These are phyloP conservation scores for Sarcophaga peregrina DNA, from an alignment of 1,140 invertebrate species.

Conservation along the genomic window DNA sequence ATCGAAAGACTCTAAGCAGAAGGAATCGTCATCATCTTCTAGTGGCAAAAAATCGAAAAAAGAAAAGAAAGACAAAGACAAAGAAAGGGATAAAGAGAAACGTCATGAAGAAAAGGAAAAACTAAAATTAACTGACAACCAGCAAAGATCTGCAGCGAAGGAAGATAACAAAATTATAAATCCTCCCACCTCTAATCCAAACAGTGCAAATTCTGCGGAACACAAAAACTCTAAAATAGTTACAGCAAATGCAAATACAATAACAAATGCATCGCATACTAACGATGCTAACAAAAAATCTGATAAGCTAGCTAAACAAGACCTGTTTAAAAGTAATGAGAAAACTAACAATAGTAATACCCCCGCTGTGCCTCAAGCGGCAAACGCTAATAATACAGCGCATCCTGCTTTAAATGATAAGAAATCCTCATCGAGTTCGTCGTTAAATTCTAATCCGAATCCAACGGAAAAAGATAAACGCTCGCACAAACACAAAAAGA, in stretches of 20 bases:
- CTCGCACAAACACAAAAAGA: constrained; percentile 72
- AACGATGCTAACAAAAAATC: constrained; percentile 39
- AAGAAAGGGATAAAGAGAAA: constrained; percentile 60
- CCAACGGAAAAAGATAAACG: constrained; percentile 65
- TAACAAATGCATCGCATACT: constrained; percentile 9
- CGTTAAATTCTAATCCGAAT: background rate
- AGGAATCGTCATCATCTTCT: constrained; percentile 67
- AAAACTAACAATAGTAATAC: background rate
- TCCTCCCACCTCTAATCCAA: constrained; percentile 46
- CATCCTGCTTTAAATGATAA: constrained; percentile 24
- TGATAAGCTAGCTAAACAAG: constrained; percentile 41
- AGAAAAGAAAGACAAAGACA: constrained; percentile 68
- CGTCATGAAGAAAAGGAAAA: constrained; percentile 65
- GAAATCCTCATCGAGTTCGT: background rate
- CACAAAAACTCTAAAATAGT: constrained; percentile 30
- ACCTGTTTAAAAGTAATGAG: background rate
- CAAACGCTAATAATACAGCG: background rate
- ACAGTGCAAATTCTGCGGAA: constrained; percentile 47
- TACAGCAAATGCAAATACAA: constrained; percentile 23
- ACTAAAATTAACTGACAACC: constrained; percentile 39
- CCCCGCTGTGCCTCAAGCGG: background rate
- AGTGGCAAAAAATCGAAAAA: constrained; percentile 69
- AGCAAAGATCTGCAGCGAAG: constrained; percentile 30
- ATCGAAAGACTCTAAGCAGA: constrained; percentile 42
- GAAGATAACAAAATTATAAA: constrained; percentile 48